phyloP scores from a whole-genome alignment of 2,797 vertebrate genomes.

The Sebastes flavidus region DNA sequence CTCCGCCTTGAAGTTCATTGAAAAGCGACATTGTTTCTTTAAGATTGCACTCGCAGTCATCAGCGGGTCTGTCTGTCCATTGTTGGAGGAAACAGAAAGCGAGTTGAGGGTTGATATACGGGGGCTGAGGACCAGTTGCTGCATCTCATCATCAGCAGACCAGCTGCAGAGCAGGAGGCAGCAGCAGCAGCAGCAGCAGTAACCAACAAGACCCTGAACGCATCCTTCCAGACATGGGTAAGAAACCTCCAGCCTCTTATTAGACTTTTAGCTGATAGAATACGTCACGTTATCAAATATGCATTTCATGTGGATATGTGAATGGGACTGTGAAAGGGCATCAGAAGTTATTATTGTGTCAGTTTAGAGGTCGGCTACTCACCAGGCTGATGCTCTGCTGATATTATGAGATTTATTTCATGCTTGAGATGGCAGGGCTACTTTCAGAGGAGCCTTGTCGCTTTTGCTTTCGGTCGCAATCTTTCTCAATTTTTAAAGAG shows the following conservation, averaged over 20 bases:
- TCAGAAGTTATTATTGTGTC: conserved; percentile 43
- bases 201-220: conserved; percentile 56
- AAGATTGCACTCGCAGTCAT: conserved; percentile 75
- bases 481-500: conserved; percentile 54
- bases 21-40: conserved; percentile 86
- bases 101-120: conserved; percentile 79
- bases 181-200: conserved; percentile 26
- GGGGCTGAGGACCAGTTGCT: conserved; percentile 63
- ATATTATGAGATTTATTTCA: conserved; percentile 71
- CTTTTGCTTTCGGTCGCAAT: conserved; percentile 56
- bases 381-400: conserved; percentile 52
- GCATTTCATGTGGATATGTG: conserved; percentile 6
- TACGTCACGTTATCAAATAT: conserved; percentile 14
- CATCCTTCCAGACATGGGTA: conserved; percentile 83
- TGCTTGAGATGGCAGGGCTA: conserved; percentile 60
- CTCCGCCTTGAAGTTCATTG: conserved; percentile 71
- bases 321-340: conserved; percentile 11
- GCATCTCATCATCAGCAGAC: conserved; percentile 67
- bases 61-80: conserved; percentile 78
- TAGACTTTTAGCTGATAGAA: not conserved
- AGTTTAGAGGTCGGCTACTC: conserved; percentile 41
- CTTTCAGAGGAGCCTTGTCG: conserved; percentile 62
- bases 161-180: conserved; percentile 65
- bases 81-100: conserved; percentile 76
- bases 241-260: conserved; percentile 50